phyloP scores from a whole-genome alignment of 2,113 vertebrate species.

The Oreochromis aureus region DNA sequence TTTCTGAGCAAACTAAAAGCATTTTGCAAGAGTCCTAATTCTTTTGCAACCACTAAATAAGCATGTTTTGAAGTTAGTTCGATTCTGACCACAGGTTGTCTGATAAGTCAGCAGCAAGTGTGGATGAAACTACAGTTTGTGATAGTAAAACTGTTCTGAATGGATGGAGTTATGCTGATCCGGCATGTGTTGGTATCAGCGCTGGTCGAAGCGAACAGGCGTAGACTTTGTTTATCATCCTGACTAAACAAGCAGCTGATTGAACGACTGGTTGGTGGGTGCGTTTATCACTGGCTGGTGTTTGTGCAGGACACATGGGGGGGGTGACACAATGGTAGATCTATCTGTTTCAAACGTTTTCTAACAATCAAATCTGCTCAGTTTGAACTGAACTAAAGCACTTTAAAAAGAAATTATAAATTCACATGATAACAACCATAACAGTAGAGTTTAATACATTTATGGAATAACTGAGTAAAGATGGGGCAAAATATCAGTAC shows the following conservation, averaged over 20 bases:
- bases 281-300: not conserved
- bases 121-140: not conserved
- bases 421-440: not conserved
- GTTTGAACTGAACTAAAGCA: not conserved
- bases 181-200: not conserved
- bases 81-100: not conserved
- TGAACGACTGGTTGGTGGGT: not conserved
- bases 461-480: not conserved
- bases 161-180: not conserved
- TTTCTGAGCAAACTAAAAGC: not conserved
- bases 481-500: not conserved
- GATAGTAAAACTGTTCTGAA: not conserved
- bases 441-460: not conserved
- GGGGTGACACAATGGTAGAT: constrained; percentile 31
- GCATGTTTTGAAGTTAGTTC: not conserved
- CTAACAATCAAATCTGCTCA: not conserved
- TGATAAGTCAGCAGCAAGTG: not conserved
- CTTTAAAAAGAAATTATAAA: not conserved
- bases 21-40: not conserved
- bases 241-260: constrained; percentile 2
- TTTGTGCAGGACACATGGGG: not conserved
- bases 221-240: not conserved
- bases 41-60: not conserved
- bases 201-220: not conserved
- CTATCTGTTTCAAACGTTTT: not conserved